Evolutionary conservation across 2,113 vertebrate species (phyloP), one percentile per base, ranked within the genome.

Genomic region (Psammodynastes pulverulentus): DNA sequence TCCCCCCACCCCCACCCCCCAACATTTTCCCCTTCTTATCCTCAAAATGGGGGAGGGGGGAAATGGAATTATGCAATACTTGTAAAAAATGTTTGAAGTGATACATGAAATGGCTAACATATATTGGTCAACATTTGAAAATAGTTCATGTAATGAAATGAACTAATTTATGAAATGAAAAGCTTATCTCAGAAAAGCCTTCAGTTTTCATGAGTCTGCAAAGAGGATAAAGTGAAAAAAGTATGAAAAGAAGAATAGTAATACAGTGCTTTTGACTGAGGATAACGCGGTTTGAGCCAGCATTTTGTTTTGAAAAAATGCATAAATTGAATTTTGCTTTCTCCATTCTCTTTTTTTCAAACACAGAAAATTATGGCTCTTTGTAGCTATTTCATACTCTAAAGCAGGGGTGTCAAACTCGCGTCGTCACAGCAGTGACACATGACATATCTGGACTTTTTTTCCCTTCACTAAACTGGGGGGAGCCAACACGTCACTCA

Each of bases 1-100:
- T 1, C n/a, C 12, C 8, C 9, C 3, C 8, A 8, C 51, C 9
- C 9, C 51, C n/a, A 1, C 2, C 15, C n/a, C 5, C n/a, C 5
- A n/a, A 79, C 67, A 79, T 79, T 79, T 39, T 48, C 29, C 1
- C 9, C 2, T 92, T 90, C 53, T 72, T 15, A 24, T 53, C 29
- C 34, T 72, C 23, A 29, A n/a, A 24, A 88, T 45, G 15, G 26
- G 6, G 1, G 26, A 4, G 15, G 26, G 6, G 1, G 26, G 10
- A 58, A 29, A 62, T 62, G 24, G 56, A 62, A 29, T 62, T 62
- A 12, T 29, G 9, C 24, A 29, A 62, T 62, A 62, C 56, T 62
- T 13, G 9, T 2, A 2, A n/a, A 26, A 29, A 62, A 62, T 62
- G 58, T 62, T 62, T 62, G 26, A 62, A 62, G n/a, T 62, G 10